Percentiles rank a stretch among this genome's conserved stretches.
Conservation (phyloP, 2,797 vertebrate species). For the Danio kyathit region DNA sequence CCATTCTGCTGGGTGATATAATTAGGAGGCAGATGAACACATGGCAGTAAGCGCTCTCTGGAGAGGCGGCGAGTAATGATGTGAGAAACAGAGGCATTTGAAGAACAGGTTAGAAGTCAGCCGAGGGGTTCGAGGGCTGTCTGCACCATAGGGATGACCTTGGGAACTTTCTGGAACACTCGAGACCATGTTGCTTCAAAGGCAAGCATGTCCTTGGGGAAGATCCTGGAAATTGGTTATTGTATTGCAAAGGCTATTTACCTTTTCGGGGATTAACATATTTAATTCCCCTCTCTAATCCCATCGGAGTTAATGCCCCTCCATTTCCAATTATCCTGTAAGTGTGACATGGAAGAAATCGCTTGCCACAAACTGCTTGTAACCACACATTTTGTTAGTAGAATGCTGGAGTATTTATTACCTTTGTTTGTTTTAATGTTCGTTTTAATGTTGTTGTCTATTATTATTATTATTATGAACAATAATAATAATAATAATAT, state of each 20-base stretch:
- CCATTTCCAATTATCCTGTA: conserved; percentile 88
- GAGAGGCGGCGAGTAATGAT: conserved; percentile 74
- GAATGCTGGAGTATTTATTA: conserved; percentile 40
- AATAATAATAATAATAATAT: too few species aligned
- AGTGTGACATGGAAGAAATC: conserved; percentile 81
- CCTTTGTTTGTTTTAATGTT: conserved; percentile 33
- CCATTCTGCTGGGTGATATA: conserved; percentile 83
- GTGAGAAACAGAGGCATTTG: conserved; percentile 78
- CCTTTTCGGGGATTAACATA: conserved; percentile 90
- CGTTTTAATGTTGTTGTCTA: too few species aligned
- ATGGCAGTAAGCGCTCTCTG: conserved; percentile 76
- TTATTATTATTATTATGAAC: neutral
- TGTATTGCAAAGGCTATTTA: conserved; percentile 88
- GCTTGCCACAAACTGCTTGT: conserved; percentile 67
- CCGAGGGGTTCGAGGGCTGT: conserved; percentile 67
- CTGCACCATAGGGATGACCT: conserved; percentile 79
- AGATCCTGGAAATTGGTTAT: conserved; percentile 89
- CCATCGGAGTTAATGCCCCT: conserved; percentile 86
- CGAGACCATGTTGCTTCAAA: conserved; percentile 79
- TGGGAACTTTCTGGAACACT: conserved; percentile 80
- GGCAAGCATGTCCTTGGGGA: conserved; percentile 85
- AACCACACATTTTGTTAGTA: conserved; percentile 45
- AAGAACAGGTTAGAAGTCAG: conserved; percentile 81
- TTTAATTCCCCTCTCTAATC: conserved; percentile 87
- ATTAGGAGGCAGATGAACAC: conserved; percentile 86